Conservation (phyloP, 2,888 invertebrate species). For the Chrysolina oricalcia region DNA sequence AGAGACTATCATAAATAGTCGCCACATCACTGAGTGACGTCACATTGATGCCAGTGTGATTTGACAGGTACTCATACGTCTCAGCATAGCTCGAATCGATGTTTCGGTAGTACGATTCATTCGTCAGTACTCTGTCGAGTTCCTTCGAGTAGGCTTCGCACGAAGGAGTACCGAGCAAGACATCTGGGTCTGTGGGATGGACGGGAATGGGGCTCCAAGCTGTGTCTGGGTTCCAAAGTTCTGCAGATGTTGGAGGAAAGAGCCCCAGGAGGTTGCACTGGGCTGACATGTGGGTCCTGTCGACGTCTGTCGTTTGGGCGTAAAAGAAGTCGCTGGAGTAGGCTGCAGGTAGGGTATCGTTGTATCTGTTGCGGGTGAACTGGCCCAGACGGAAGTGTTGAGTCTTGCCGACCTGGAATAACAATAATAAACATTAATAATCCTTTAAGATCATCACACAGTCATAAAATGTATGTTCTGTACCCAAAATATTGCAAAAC, state of each 20-base stretch:
- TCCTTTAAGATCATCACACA: no score
- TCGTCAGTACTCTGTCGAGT: conserved; percentile 9
- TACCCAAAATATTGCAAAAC: no score
- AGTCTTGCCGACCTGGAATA: conserved; percentile 74
- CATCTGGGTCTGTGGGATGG: conserved; percentile 75
- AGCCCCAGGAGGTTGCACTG: conserved; percentile 83
- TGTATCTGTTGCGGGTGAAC: conserved; percentile 81
- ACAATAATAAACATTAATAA: neutral
- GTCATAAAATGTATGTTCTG: no score
- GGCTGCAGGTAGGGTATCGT: conserved; percentile 72
- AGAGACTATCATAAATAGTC: conserved; percentile 32
- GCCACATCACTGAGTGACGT: neutral
- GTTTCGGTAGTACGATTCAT: conserved; percentile 63
- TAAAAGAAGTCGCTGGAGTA: conserved; percentile 74
- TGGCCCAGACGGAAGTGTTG: conserved; percentile 83
- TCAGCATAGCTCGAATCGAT: conserved; percentile 73
- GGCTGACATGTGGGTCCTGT: conserved; percentile 90
- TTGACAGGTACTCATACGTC: conserved; percentile 68
- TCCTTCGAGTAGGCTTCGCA: conserved; percentile 28
- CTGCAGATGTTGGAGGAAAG: conserved; percentile 75
- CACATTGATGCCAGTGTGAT: conserved; percentile 26
- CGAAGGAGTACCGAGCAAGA: conserved; percentile 30
- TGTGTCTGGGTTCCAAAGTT: conserved; percentile 76
- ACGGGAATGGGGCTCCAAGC: conserved; percentile 84
- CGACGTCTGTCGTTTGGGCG: conserved; percentile 83